These are phyloP conservation scores for Chloromyia formosa DNA, from an alignment of 2,888 invertebrate species.

Conservation along the genomic window DNA sequence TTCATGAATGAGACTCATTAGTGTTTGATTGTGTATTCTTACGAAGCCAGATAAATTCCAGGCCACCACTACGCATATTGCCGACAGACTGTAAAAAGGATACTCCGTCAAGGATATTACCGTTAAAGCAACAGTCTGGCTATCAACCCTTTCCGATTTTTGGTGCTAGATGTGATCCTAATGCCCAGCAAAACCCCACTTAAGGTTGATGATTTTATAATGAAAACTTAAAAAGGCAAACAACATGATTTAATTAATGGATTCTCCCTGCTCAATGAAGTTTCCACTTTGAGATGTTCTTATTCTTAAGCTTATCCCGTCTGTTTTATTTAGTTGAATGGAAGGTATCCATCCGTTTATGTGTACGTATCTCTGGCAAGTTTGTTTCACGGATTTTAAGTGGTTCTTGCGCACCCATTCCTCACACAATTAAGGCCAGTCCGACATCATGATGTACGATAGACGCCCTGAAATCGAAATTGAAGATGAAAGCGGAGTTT, in stretches of 20 bases:
- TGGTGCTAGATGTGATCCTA: slow-evolving; percentile 12
- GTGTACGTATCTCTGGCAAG: neutral
- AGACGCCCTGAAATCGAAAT: slow-evolving; percentile 33
- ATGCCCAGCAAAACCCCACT: slow-evolving; percentile 44
- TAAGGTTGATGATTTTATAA: slow-evolving; percentile 49
- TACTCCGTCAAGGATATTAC: slow-evolving; percentile 1
- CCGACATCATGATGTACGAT: slow-evolving; percentile 13
- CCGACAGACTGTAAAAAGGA: slow-evolving; percentile 24
- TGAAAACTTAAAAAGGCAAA: slow-evolving; percentile 48
- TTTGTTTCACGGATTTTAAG: slow-evolving; percentile 36
- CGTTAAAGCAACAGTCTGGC: slow-evolving; percentile 21
- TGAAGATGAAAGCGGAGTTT: slow-evolving; percentile 48
- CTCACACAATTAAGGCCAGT: slow-evolving; percentile 1
- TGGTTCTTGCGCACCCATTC: slow-evolving; percentile 20
- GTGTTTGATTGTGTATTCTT: slow-evolving; percentile 40
- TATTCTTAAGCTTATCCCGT: slow-evolving; percentile 16
- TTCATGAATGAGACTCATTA: slow-evolving; percentile 31
- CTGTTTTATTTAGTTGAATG: slow-evolving; percentile 2
- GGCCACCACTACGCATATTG: slow-evolving; percentile 5
- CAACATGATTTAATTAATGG: slow-evolving; percentile 48
- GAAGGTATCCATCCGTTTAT: slow-evolving; percentile 13
- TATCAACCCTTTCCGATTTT: slow-evolving; percentile 31
- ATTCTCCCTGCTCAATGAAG: slow-evolving; percentile 42
- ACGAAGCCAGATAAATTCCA: slow-evolving; percentile 37
- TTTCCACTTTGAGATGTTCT: slow-evolving; percentile 11